Evolutionary conservation across 64 coral and sea anemone genomes (phyloP).

Genomic region (Porites lutea): DNA sequence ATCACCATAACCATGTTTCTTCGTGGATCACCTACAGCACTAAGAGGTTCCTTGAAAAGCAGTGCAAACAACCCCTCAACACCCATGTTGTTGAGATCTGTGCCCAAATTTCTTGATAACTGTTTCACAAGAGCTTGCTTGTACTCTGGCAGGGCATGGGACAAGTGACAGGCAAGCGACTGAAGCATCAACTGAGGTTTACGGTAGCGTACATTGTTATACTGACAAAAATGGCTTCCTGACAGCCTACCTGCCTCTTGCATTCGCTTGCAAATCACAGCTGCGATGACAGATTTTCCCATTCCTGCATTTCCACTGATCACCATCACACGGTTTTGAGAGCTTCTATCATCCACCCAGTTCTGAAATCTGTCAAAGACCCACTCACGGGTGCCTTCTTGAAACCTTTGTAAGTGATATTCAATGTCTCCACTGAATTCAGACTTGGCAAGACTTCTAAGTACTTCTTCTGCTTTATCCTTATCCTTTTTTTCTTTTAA

Average conservation of each 20-base stretch:
- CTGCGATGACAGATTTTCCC: constrained; percentile 26
- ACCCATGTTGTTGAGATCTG: no score
- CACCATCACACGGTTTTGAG: background rate
- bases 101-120: no score
- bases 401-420: background rate
- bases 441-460: background rate
- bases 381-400: constrained; percentile 6
- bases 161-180: background rate
- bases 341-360: background rate
- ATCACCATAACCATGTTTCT: constrained; percentile 25
- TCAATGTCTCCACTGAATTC: constrained; percentile 4
- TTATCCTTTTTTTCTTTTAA: background rate
- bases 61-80: no score
- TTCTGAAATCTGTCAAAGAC: background rate
- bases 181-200: constrained; percentile 53
- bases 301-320: no score
- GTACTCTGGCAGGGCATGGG: no score
- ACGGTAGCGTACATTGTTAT: background rate
- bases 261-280: constrained; percentile 38
- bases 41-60: no score
- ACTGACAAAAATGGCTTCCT: background rate
- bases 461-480: background rate
- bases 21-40: background rate
- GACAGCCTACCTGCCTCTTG: constrained; percentile 30
- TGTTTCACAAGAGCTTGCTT: no score